Evolutionary conservation across 1,140 invertebrate species (phyloP), one percentile per base, ranked within the genome.

Genomic region (Acromyrmex echinatior): DNA sequence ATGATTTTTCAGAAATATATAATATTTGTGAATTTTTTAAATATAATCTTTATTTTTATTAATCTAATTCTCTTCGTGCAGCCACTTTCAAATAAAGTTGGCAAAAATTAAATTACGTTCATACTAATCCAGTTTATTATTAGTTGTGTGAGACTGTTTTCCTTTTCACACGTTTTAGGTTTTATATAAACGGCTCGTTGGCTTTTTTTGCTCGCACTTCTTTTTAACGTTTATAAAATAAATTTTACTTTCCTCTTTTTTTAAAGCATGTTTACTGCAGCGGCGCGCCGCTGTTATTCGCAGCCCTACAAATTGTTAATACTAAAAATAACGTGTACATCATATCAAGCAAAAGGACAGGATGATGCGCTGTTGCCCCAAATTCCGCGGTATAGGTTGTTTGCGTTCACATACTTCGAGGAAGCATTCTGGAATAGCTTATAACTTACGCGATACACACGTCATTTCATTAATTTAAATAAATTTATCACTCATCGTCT

Each of bases 311-410:
- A 88, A 91, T 89, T 89, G 89, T 91, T 91, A 82, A 86, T 76
- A 87, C 90, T 91, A 91, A 91, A 91, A 91, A 91, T 91, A 91
- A 80, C 66, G 53, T 65, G 49, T 63, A 78, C 90, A 89, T 90
- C 86, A 82, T 82, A 88, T 88, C 71, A 78, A n/a, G 73, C 63
- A 60, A 51, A 60, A 71, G 21, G 16, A 71, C 66, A 82, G 53
- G 31, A 49, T 68, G 80, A 68, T 62, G 78, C 74, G 56, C 49
- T 74, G 87, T 21, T 88, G 87, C 14, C 82, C 90, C 82, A 88
- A 91, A 91, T 91, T 87, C 89, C 77, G 21, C 21, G 70, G 28
- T 74, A 84, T 62, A 76, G 53, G 39, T 63, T 84, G 80, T 84
- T 84, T 76, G 39, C 76, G 39, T 65, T 78, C 18, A 7, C 28